A percentile compares a stretch with the other conserved stretches of the same genome.
These are phyloP conservation scores for Nephotettix cincticeps DNA, from an alignment of 1,140 invertebrate genomes.

Conservation along the genomic window DNA sequence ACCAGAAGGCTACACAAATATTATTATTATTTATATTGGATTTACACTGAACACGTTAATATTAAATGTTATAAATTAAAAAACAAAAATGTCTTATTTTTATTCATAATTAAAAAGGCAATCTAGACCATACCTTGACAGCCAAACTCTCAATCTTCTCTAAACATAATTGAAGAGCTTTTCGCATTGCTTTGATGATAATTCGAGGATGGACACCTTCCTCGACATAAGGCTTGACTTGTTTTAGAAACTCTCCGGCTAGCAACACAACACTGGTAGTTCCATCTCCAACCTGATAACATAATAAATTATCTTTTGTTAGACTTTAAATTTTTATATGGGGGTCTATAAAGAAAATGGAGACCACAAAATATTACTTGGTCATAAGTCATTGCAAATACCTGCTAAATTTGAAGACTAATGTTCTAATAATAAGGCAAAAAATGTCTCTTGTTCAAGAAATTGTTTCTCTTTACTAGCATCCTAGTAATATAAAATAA, in stretches of 20 bases:
- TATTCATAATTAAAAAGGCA: too few species aligned
- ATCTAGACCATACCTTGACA: slow-evolving; percentile 73
- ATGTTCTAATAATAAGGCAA: too few species aligned
- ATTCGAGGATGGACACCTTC: slow-evolving; percentile 96
- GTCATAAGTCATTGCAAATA: neutral
- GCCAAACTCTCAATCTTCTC: slow-evolving; percentile 85
- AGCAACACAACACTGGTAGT: slow-evolving; percentile 96
- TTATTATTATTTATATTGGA: too few species aligned
- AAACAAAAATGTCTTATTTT: too few species aligned
- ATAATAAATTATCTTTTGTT: neutral
- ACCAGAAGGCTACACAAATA: too few species aligned
- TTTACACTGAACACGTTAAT: too few species aligned
- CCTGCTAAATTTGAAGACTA: neutral
- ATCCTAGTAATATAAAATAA: neutral
- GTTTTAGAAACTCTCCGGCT: slow-evolving; percentile 94
- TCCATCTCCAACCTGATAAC: slow-evolving; percentile 89
- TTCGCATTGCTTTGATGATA: slow-evolving; percentile 84
- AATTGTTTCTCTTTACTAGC: neutral
- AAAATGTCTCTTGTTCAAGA: too few species aligned
- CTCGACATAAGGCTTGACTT: slow-evolving; percentile 93
- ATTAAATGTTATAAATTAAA: too few species aligned
- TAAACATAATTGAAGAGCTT: slow-evolving; percentile 76
- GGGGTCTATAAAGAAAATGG: neutral
- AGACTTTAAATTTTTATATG: neutral
- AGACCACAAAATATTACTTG: too few species aligned